Evolutionary conservation across 1,140 invertebrate species (phyloP).

Genomic region (Periplaneta americana): DNA sequence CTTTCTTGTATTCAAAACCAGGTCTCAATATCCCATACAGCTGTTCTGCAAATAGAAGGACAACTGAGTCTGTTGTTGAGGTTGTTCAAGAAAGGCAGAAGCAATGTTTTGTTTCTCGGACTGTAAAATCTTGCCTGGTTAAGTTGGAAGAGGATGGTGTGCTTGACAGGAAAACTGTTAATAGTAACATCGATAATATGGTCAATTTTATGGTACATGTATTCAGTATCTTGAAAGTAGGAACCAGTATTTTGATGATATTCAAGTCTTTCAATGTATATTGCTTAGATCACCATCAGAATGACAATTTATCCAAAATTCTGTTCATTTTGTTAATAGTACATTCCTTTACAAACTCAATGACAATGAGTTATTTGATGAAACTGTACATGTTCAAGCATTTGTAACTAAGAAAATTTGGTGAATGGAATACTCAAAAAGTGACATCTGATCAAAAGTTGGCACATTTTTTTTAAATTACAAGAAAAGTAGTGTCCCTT

Average conservation of each 20-base stretch:
- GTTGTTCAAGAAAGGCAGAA: conserved; percentile 3
- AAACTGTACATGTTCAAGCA: too few relatives aligned
- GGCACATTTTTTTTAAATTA: too few relatives aligned
- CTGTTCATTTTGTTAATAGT: too few relatives aligned
- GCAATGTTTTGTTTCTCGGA: background rate
- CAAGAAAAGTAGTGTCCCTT: too few relatives aligned
- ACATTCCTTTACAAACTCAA: too few relatives aligned
- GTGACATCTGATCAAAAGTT: too few relatives aligned
- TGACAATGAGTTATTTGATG: too few relatives aligned
- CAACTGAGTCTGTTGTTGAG: background rate
- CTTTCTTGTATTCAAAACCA: conserved; percentile 14
- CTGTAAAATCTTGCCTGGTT: conserved; percentile 5
- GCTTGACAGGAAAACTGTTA: background rate
- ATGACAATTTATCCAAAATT: too few relatives aligned
- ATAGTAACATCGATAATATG: background rate
- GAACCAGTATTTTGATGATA: conserved; percentile 8
- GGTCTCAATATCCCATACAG: conserved; percentile 11
- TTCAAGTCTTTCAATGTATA: conserved; percentile 10
- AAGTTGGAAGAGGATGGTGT: background rate
- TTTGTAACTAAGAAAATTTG: too few relatives aligned
- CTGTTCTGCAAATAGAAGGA: conserved; percentile 4
- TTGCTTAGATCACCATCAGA: conserved; percentile 40
- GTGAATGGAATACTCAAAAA: too few relatives aligned
- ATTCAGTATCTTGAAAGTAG: conserved; percentile 12
- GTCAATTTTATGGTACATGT: conserved; percentile 5